Percentiles rank a stretch among this genome's conserved stretches.
phyloP scores from a whole-genome alignment of 2,113 vertebrate species.

The Puffinus mauretanicus region DNA sequence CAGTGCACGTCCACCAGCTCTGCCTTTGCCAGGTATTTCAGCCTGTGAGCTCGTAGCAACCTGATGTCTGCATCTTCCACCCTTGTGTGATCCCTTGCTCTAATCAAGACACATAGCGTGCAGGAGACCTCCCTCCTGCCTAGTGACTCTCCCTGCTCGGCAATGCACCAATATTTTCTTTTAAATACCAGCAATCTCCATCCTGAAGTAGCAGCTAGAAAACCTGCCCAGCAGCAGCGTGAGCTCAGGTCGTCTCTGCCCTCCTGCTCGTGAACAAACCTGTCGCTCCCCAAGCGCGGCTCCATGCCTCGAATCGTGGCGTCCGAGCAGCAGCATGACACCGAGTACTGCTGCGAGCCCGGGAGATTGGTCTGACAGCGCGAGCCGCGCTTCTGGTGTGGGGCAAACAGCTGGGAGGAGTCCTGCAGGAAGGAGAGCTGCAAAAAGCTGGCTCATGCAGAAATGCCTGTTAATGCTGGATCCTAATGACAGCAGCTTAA shows the following conservation, averaged over 20 bases:
- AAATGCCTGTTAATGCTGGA: neutral
- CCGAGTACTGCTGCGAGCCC: neutral
- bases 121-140: neutral
- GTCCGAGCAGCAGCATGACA: neutral
- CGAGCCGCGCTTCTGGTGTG: neutral
- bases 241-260: neutral
- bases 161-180: neutral
- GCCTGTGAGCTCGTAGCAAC: neutral
- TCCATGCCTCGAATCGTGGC: rapidly evolving
- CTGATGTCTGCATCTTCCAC: neutral
- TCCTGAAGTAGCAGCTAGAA: neutral
- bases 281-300: rapidly evolving
- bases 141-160: neutral
- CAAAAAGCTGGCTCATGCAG: neutral
- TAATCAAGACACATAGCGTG: rapidly evolving
- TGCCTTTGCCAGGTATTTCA: neutral
- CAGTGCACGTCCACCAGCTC: neutral
- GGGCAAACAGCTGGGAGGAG: neutral
- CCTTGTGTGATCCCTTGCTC: neutral
- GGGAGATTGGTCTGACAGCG: rapidly evolving
- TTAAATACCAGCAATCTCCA: neutral
- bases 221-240: neutral
- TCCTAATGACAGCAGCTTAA: neutral
- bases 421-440: neutral
- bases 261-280: neutral